phyloP scores from a whole-genome alignment of 2,113 vertebrate species.

The Conger conger region DNA sequence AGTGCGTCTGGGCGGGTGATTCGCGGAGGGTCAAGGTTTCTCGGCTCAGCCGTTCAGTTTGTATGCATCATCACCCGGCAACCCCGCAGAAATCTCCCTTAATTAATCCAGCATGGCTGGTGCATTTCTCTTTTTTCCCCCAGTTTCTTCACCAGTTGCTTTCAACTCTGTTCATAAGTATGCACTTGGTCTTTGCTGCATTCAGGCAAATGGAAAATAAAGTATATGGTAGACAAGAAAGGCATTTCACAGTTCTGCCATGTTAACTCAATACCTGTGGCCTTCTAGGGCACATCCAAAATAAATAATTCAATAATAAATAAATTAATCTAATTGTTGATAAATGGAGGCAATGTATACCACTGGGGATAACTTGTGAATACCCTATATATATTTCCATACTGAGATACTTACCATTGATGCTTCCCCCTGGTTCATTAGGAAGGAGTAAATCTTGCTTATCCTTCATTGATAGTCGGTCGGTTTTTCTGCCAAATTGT shows the following conservation, averaged over 20 bases:
- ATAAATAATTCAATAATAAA: not conserved
- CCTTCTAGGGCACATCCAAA: too few species aligned
- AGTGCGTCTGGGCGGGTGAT: not conserved
- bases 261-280: not conserved
- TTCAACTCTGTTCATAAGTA: not conserved
- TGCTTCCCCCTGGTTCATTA: conserved; percentile 44
- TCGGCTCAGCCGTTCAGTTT: not conserved
- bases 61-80: not conserved
- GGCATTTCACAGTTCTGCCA: not conserved
- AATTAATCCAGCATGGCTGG: not conserved
- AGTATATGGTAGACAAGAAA: too few species aligned
- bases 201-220: not conserved
- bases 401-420: conserved; percentile 9
- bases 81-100: not conserved
- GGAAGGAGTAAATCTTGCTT: conserved; percentile 36
- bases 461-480: conserved; percentile 31
- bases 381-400: conserved; percentile 35
- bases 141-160: not conserved
- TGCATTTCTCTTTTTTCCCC: not conserved
- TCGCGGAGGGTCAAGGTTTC: conserved; percentile 8
- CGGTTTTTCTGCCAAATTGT: too few species aligned
- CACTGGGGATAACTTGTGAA: not conserved
- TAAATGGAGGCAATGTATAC: not conserved
- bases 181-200: not conserved
- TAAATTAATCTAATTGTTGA: not conserved